Conservation (phyloP, 2,797 vertebrate genomes). For the Catamblyrhynchus diadema region DNA sequence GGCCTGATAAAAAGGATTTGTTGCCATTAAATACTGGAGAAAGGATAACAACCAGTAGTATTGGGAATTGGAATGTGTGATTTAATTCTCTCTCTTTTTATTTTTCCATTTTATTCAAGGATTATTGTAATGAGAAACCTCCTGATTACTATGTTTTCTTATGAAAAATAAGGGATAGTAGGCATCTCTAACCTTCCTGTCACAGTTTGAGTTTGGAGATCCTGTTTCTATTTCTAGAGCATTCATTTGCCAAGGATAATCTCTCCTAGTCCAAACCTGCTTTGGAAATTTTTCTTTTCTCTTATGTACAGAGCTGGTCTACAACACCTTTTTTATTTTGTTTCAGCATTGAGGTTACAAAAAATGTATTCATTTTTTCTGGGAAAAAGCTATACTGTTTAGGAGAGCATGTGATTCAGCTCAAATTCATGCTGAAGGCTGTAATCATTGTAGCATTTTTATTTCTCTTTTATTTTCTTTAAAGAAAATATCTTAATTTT, state of each 20-base stretch:
- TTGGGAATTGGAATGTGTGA: neutral
- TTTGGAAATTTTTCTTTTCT: neutral
- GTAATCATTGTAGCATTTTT: neutral
- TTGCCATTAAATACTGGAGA: neutral
- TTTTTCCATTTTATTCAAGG: neutral
- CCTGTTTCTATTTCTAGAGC: neutral
- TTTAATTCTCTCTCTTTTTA: neutral
- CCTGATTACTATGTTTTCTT: neutral
- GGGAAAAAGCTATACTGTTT: neutral
- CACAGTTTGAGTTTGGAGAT: neutral
- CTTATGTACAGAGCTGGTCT: neutral
- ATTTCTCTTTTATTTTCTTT: neutral
- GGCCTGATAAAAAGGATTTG: neutral
- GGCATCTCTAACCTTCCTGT: neutral
- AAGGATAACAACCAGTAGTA: neutral
- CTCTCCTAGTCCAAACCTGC: neutral
- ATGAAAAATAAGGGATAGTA: neutral
- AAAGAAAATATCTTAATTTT: neutral
- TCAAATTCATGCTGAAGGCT: neutral
- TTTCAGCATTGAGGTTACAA: neutral
- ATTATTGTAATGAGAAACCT: neutral
- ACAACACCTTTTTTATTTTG: neutral
- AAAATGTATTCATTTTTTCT: neutral
- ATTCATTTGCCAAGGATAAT: neutral
- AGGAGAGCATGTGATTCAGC: neutral